Conservation (phyloP, 2,797 vertebrate genomes). For the Helarctos malayanus region DNA sequence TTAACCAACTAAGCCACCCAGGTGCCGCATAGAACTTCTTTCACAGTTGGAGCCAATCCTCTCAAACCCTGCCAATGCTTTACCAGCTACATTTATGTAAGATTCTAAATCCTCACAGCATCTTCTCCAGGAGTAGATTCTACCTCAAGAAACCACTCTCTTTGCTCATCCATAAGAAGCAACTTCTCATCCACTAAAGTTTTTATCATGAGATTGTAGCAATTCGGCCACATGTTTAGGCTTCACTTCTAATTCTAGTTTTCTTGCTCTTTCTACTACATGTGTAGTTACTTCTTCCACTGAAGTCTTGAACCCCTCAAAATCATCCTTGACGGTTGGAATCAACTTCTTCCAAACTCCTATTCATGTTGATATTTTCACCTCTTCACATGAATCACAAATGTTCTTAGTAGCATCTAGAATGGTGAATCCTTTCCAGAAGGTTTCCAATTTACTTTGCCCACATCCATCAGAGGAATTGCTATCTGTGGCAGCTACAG, state of each 20-base stretch:
- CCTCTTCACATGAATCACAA: neutral
- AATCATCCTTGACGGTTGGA: neutral
- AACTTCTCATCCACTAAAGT: neutral
- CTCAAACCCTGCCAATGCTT: neutral
- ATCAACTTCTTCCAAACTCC: neutral
- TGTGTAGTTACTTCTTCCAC: neutral
- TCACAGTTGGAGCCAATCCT: neutral
- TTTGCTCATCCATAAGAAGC: neutral
- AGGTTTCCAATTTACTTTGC: neutral
- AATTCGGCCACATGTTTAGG: neutral
- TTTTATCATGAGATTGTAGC: neutral
- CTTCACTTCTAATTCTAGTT: neutral
- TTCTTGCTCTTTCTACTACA: neutral
- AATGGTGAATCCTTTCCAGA: neutral
- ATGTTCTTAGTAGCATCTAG: neutral
- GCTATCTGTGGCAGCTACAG: neutral
- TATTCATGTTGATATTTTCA: neutral
- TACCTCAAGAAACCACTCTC: neutral
- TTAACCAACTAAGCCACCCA: neutral
- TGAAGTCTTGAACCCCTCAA: neutral
- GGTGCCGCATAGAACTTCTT: neutral
- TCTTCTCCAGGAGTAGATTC: neutral
- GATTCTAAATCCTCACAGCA: neutral
- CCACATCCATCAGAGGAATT: neutral
- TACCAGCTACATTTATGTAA: neutral